Evolutionary conservation across 2,797 vertebrate genomes (phyloP).

Genomic region (Lepus townsendii): DNA sequence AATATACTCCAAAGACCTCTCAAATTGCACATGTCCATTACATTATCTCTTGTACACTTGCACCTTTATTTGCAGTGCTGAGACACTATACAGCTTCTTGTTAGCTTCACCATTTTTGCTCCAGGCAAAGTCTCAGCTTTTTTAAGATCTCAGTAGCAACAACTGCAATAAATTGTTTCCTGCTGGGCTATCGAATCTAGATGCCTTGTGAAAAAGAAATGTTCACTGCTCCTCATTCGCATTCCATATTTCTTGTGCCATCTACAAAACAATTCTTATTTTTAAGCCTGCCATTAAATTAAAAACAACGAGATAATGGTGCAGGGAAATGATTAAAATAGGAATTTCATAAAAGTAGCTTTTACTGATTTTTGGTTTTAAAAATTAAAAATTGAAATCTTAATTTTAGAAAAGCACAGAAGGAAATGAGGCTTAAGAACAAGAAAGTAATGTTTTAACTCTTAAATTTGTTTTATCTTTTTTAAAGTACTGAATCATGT

Average conservation of each 20-base stretch:
- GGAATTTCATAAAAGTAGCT: not conserved
- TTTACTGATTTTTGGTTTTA: conserved; percentile 49
- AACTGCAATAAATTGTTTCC: conserved; percentile 7
- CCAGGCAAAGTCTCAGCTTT: conserved; percentile 44
- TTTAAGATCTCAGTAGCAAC: conserved; percentile 62
- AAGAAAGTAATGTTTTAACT: conserved; percentile 61
- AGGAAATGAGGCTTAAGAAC: conserved; percentile 51
- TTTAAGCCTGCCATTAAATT: conserved; percentile 54
- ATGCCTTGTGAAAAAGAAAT: conserved; percentile 34
- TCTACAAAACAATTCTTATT: conserved; percentile 50
- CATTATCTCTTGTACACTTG: not conserved
- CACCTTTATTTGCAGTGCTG: conserved; percentile 21
- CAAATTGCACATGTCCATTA: not conserved
- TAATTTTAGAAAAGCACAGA: conserved; percentile 34
- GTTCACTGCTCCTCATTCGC: not conserved
- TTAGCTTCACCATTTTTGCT: conserved; percentile 38
- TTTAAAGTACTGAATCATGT: conserved; percentile 51
- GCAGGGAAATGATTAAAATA: not conserved
- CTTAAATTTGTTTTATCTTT: conserved; percentile 64
- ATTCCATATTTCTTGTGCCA: not conserved
- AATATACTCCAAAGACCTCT: not conserved
- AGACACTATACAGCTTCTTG: conserved; percentile 30
- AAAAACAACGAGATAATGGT: not conserved
- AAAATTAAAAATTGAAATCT: conserved; percentile 63
- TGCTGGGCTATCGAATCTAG: conserved; percentile 26